Evolutionary conservation across 2,797 vertebrate genomes (phyloP), one percentile per base, ranked within the genome.

Genomic region (Trachops cirrhosus): DNA sequence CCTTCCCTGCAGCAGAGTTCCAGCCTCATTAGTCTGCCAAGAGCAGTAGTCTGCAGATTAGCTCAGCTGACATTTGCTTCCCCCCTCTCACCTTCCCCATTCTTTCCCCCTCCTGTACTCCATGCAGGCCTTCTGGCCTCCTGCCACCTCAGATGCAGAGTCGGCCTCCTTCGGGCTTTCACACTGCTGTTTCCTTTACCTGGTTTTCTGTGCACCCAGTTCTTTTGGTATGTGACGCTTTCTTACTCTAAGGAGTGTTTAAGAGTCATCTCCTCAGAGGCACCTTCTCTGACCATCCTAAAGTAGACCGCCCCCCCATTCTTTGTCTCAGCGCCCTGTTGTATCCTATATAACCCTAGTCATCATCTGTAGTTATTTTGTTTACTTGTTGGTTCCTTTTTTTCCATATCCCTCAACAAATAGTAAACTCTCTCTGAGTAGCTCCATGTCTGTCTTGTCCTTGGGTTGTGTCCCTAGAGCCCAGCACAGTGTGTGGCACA

Each of bases 361-460:
- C 11, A 57, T 41, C 32, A 21, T 57, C 83, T 78, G 14, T n/a
- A 80, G 59, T 94, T 74, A 64, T 54, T 91, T 94, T 82, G 80
- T 79, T 82, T 97, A 34, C 59, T 91, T 85, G 19, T 87, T 70
- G 48, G 29, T 77, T 91, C 79, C 26, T 77, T 78, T 78, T 46
- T 67, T 57, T 91, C 83, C 70, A 22, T 83, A 48, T 92, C 75
- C 14, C 46, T 75, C 64, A 84, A 24, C 48, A 11, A 89, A 29
- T 39, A 39, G 62, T 84, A 46, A 93, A 39, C 48, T 85, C 41
- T 78, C 46, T 46, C 68, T 90, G 29, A 87, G 18, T 19, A 64
- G 9, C 41, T 89, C 67, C 50, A 57, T 37, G 44, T 73, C 68
- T 87, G 3, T 54, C 77, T 73, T 82, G 32, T 74, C 34, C 59